phyloP scores from a whole-genome alignment of 1,140 invertebrate genomes.

The Drosophila mauritiana region DNA sequence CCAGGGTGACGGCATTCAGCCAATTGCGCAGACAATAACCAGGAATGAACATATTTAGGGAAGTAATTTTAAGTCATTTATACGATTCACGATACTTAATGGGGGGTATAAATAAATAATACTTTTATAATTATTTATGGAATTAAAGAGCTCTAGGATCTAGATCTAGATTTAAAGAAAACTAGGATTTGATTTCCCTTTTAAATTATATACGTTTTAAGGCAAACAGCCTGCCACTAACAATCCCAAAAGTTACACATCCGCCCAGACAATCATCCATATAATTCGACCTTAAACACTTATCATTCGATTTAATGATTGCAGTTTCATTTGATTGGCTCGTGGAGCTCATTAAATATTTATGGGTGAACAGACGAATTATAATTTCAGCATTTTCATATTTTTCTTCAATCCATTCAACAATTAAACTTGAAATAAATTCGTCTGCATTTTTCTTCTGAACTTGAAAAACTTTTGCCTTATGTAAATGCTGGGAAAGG shows the following conservation, averaged over 20 bases:
- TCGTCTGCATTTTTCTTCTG: slow-evolving; percentile 20
- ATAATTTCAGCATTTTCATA: slow-evolving; percentile 17
- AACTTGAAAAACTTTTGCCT: slow-evolving; percentile 48
- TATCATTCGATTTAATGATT: slow-evolving; percentile 49
- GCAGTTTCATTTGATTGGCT: slow-evolving; percentile 53
- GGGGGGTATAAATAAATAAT: background rate
- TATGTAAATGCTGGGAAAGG: slow-evolving; percentile 60
- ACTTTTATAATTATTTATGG: no score
- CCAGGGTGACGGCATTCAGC: slow-evolving; percentile 13
- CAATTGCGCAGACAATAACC: slow-evolving; percentile 40
- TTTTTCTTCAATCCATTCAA: slow-evolving; percentile 49
- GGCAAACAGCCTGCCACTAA: no score
- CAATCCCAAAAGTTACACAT: background rate
- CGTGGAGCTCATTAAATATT: slow-evolving; percentile 46
- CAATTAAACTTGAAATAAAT: slow-evolving; percentile 52
- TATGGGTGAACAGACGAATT: slow-evolving; percentile 34
- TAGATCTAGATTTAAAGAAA: no score
- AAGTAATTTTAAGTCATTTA: no score
- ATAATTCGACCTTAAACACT: slow-evolving; percentile 26
- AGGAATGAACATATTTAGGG: background rate
- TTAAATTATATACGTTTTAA: no score
- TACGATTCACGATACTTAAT: background rate
- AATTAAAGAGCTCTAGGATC: no score
- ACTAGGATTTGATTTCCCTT: no score
- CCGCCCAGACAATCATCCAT: background rate